Evolutionary conservation across 2,113 vertebrate species (phyloP).

Genomic region (Calyptomena viridis): DNA sequence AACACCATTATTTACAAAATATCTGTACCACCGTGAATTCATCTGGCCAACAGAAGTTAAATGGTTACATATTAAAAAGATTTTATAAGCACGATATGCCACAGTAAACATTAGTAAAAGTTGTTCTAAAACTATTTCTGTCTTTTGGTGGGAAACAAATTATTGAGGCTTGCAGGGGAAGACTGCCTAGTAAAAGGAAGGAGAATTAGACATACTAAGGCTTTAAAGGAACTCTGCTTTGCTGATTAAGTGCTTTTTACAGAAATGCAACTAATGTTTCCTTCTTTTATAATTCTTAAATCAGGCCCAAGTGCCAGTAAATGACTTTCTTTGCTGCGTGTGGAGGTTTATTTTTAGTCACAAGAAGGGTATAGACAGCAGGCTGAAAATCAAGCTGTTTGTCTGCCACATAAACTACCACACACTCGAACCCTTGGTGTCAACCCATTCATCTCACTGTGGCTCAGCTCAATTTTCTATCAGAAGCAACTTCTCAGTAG

Average conservation of each 20-base stretch:
- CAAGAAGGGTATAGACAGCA: background rate
- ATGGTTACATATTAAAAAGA: constrained; percentile 68
- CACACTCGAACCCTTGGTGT: background rate
- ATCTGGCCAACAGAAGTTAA: constrained; percentile 65
- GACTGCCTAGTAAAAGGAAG: constrained; percentile 1
- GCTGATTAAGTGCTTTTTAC: constrained; percentile 49
- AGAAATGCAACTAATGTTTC: constrained; percentile 42
- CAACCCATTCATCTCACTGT: background rate
- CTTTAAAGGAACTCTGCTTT: constrained; percentile 51
- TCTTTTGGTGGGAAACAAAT: constrained; percentile 37
- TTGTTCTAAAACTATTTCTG: constrained; percentile 26
- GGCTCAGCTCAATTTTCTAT: background rate
- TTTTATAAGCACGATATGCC: constrained; percentile 59
- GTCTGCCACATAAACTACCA: background rate
- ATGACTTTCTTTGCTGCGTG: background rate
- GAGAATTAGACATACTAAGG: background rate
- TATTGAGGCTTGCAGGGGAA: constrained; percentile 50
- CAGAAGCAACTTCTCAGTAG: background rate
- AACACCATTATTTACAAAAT: constrained; percentile 55
- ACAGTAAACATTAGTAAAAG: constrained; percentile 38
- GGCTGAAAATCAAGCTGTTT: background rate
- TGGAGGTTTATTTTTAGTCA: constrained; percentile 43
- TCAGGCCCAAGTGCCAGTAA: constrained; percentile 1
- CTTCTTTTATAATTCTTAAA: constrained; percentile 10
- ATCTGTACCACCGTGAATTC: constrained; percentile 8